Evolutionary conservation across 2,888 invertebrate species (phyloP).

Genomic region (Phytoseiulus persimilis): DNA sequence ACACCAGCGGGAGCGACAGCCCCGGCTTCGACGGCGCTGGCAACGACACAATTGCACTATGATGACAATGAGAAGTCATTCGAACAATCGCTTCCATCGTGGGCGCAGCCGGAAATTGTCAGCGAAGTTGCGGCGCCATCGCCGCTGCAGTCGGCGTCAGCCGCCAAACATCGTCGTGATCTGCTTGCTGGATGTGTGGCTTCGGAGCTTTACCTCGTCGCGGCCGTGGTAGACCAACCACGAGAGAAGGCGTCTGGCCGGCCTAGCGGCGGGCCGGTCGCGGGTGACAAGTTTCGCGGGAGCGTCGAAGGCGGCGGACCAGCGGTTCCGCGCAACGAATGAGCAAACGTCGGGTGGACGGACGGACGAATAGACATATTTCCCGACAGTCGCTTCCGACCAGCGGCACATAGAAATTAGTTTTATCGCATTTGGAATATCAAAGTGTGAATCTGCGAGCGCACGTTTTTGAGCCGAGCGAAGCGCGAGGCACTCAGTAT

Average conservation of each 20-base stretch:
- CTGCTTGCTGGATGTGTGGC: not conserved
- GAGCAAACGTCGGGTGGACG: not conserved
- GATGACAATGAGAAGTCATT: constrained; percentile 5
- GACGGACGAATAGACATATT: not conserved
- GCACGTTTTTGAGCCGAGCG: not conserved
- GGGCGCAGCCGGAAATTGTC: not conserved
- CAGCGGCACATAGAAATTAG: not conserved
- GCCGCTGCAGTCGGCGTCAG: not conserved
- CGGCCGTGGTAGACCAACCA: not conserved
- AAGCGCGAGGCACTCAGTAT: not conserved
- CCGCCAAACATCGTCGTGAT: not conserved
- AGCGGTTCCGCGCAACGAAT: not conserved
- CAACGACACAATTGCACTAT: not conserved
- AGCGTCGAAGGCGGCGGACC: not conserved
- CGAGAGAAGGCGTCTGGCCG: too few species aligned
- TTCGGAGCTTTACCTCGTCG: not conserved
- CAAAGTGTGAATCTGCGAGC: not conserved
- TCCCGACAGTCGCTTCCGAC: not conserved
- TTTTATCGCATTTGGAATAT: not conserved
- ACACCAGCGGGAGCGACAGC: not conserved
- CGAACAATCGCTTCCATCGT: not conserved
- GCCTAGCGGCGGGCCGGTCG: not conserved
- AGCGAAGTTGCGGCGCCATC: not conserved
- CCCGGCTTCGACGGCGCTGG: not conserved
- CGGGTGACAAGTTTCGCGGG: not conserved